phyloP scores from a whole-genome alignment of 2,113 vertebrate species.

The Epinephelus moara region DNA sequence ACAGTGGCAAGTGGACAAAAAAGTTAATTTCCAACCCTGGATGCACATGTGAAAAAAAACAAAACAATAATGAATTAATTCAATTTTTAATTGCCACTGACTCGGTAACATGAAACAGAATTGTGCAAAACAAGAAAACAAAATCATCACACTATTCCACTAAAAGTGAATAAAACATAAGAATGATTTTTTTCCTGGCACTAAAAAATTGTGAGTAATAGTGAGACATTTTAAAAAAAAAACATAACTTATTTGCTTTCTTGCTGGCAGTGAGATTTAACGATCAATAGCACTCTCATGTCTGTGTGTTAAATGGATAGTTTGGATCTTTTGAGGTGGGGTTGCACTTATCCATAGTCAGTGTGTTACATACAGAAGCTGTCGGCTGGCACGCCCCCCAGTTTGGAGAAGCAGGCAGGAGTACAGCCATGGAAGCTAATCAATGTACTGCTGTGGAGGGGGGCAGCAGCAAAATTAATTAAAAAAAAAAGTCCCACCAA shows the following conservation, averaged over 20 bases:
- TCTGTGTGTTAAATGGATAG: background rate
- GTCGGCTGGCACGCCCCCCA: too few relatives aligned
- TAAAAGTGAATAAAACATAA: conserved; percentile 5
- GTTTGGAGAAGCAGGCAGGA: too few relatives aligned
- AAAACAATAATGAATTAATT: background rate
- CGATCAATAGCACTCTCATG: background rate
- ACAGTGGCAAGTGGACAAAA: too few relatives aligned
- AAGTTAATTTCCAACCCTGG: too few relatives aligned
- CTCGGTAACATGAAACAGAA: background rate
- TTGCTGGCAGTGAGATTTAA: background rate
- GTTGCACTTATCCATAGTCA: too few relatives aligned
- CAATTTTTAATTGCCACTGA: background rate
- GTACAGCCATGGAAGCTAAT: too few relatives aligned
- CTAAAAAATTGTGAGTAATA: background rate
- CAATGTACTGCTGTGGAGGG: too few relatives aligned
- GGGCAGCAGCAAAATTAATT: too few relatives aligned
- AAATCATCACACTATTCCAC: background rate
- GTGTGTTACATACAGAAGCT: too few relatives aligned
- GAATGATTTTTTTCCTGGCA: background rate
- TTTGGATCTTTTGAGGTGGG: too few relatives aligned
- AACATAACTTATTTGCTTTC: background rate
- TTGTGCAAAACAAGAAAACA: background rate
- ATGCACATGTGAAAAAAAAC: too few relatives aligned
- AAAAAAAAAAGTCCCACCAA: too few relatives aligned
- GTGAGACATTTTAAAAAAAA: background rate